A percentile compares a stretch with the other conserved stretches of the same genome.
phyloP scores from a whole-genome alignment of 2,888 invertebrate genomes.

The Nemoura dubitans region DNA sequence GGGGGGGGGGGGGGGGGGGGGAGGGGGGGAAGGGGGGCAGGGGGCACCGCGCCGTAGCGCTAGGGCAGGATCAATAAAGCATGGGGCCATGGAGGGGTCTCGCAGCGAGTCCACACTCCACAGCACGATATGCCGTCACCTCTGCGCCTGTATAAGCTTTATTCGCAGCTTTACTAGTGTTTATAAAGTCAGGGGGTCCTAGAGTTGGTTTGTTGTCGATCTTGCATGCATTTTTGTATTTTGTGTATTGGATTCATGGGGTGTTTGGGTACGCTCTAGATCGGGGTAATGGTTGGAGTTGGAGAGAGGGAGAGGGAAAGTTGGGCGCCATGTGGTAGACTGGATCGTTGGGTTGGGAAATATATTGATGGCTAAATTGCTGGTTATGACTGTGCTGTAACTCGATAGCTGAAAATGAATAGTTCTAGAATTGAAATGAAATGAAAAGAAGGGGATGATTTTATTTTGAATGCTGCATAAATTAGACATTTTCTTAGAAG shows the following conservation, averaged over 20 bases:
- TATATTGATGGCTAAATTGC: too few species aligned
- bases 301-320: background rate
- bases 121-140: background rate
- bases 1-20: background rate
- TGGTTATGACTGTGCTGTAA: too few species aligned
- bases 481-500: background rate
- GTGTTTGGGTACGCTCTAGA: background rate
- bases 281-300: background rate
- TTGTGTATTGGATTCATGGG: background rate
- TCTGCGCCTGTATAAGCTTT: background rate
- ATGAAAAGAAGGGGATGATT: background rate
- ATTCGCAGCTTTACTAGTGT: background rate
- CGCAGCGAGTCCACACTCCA: background rate
- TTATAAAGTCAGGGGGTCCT: background rate
- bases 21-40: background rate
- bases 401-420: background rate
- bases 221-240: background rate
- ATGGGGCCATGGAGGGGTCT: background rate
- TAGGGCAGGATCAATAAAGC: slow-evolving; percentile 22
- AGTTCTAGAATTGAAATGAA: background rate
- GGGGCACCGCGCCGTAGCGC: background rate
- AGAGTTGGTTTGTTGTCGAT: background rate
- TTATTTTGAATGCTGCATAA: background rate
- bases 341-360: background rate
- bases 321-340: background rate